Base-by-base conservation (phyloP, 2,888 invertebrate genomes). In the Mesorhabditis spiculigera region DNA sequence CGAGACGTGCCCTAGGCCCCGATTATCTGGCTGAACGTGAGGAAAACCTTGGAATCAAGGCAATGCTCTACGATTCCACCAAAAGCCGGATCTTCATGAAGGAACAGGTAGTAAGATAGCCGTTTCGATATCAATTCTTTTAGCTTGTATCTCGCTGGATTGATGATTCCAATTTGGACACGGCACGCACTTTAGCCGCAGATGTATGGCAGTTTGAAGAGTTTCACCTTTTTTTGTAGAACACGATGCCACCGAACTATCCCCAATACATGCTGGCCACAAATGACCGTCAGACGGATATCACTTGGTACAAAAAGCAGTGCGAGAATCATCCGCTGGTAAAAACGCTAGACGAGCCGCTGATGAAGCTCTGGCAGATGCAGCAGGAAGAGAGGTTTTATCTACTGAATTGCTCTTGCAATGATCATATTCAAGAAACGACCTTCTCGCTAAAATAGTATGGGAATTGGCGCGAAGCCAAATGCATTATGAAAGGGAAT, bases 401-500 rank as follows among this genome's bases (percentile, higher is more conserved):
- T 28, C 28, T 28, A 28, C 58, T 50, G n/a, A n/a, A 10, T 50
- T 13, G 58, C 58, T 10, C 3, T n/a, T n/a, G n/a, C 58, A 10
- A n/a, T n/a, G n/a, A 50, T 50, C 58, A 10, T n/a, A 50, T 50
- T 50, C 1, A 13, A 50, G 58, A 13, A n/a, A 50, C 10, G 10
- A 50, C 58, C 8, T 50, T 0, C n/a, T 50, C 10, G 10, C 8
- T 13, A 10, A n/a, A 50, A n/a, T n/a, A 50, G n/a, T 10, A 10
- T 50, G n/a, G 10, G 58, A 50, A 13, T n/a, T 50, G 58, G 58
- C 58, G 8, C 58, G 58, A 50, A 10, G n/a, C 8, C 58, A 50
- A 50, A 50, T 50, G 58, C 58, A 13, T 50, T 50, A 50, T 50
- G 58, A 50, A n/a, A 50, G 58, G n/a, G 58, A 50, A n/a, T 50